phyloP scores from a whole-genome alignment of 2,888 invertebrate genomes.

The Ectobius pallidus region DNA sequence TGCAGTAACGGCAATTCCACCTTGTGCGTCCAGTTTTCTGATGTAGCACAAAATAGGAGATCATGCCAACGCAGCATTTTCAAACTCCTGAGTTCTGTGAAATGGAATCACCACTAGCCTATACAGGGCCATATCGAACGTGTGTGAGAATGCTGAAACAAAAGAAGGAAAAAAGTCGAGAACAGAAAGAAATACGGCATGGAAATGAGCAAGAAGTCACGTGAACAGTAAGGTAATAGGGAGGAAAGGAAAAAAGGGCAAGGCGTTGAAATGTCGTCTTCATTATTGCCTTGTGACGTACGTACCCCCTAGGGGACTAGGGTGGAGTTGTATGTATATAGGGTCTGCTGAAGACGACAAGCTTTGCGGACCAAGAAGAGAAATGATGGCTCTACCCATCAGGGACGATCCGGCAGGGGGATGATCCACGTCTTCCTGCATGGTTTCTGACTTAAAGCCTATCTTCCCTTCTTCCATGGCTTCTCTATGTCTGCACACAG shows the following conservation, averaged over 20 bases:
- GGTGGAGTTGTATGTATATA: neutral
- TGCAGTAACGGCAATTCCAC: too few relatives aligned
- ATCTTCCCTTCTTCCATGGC: constrained; percentile 1
- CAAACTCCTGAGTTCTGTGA: too few relatives aligned
- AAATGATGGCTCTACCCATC: constrained; percentile 27
- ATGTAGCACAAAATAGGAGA: too few relatives aligned
- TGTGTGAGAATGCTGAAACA: neutral
- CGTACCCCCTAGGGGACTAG: constrained; percentile 7
- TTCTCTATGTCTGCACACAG: neutral
- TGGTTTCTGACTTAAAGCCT: constrained; percentile 11
- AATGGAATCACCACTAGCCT: too few relatives aligned
- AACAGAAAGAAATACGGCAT: constrained; percentile 5
- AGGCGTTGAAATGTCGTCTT: constrained; percentile 30
- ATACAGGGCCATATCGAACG: neutral
- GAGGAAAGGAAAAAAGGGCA: constrained; percentile 15
- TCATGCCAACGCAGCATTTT: neutral
- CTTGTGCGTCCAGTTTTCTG: too few relatives aligned
- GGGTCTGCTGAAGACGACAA: neutral
- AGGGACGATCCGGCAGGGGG: constrained; percentile 22
- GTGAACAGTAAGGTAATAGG: constrained; percentile 19
- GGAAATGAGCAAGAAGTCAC: constrained; percentile 5
- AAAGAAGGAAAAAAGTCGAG: neutral
- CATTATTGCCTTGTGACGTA: constrained; percentile 27
- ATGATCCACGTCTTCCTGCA: constrained; percentile 29
- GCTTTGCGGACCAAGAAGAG: constrained; percentile 8